Conservation (phyloP, 2,888 invertebrate genomes). For the Epinotia nisella region DNA sequence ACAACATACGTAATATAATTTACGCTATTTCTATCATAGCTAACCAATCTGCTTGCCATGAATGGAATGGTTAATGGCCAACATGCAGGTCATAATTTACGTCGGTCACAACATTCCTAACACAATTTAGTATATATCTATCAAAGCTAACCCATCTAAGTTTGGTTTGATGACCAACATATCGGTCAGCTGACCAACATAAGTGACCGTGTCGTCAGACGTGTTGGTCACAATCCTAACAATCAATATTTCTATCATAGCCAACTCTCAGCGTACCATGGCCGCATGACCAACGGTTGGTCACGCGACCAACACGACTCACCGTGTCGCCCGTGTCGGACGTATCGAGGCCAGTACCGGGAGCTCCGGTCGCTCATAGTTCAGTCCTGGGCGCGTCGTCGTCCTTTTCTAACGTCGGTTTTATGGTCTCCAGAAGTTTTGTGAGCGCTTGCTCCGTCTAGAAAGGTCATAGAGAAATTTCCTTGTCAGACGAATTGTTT, state of each 20-base stretch:
- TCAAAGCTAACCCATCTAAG: too few species aligned
- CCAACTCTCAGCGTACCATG: neutral
- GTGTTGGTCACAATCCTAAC: slow-evolving; percentile 16
- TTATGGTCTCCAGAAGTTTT: slow-evolving; percentile 87
- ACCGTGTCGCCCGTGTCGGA: neutral
- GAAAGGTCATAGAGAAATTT: too few species aligned
- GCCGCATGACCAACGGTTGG: neutral
- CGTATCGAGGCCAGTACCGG: neutral
- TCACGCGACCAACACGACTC: neutral
- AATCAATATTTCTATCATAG: neutral
- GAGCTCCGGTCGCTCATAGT: slow-evolving; percentile 57
- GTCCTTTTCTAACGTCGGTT: slow-evolving; percentile 72
- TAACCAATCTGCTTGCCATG: too few species aligned
- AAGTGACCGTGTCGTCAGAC: neutral
- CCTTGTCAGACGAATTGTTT: too few species aligned
- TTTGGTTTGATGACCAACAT: neutral
- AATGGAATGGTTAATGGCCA: too few species aligned
- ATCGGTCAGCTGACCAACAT: neutral
- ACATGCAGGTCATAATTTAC: neutral
- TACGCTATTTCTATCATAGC: too few species aligned
- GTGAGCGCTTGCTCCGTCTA: slow-evolving; percentile 92
- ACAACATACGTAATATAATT: too few species aligned
- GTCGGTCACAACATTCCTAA: neutral
- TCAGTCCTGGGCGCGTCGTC: slow-evolving; percentile 57
- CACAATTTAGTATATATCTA: neutral